Evolutionary conservation across 2,888 invertebrate genomes (phyloP), one percentile per base, ranked within the genome.

Genomic region (Spisula subtruncata): DNA sequence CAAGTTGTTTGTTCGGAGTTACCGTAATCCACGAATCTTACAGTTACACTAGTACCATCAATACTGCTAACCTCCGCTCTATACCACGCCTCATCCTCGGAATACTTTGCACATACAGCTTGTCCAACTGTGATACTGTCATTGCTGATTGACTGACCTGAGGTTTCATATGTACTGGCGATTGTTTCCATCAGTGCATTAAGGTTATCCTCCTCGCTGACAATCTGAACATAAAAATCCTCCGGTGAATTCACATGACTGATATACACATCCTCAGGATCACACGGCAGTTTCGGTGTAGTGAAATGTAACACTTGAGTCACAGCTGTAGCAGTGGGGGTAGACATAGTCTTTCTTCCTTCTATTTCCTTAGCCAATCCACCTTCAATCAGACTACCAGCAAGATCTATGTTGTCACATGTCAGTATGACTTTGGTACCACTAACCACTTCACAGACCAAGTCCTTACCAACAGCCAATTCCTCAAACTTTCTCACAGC

Each of bases 21-120:
- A 14, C 96, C 96, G 93, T 95, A 96, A 91, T 96, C 96, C 18
- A 96, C 92, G 93, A 96, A 96, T 20, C 88, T 88, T 0, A 96
- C 95, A 81, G 86, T 86, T 1, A 93, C 91, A 25, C 86, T 89
- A 0, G 80, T 81, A 0, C 86, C 87, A 32, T 91, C 81, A 0
- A 92, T 66, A 1, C 90, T 83, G 12, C 90, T 80, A 25, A 96
- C 93, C n/a, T 90, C 88, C 0, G 94, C 95, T 46, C 96, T 90
- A 87, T 96, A 96, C 95, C 95, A 96, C 2, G 93, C 88, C 2
- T 92, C 90, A 89, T 96, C 95, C 46, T 94, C 95, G 8, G 94
- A 92, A 83, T 93, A 95, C 82, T 93, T 93, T n/a, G 94, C 94
- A 93, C 93, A 93, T 48, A 95, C 95, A 18, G 93, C 82, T 25